These are phyloP conservation scores for Petrocephalus schoutedeni DNA, from an alignment of 2,797 vertebrate species.

Conservation along the genomic window DNA sequence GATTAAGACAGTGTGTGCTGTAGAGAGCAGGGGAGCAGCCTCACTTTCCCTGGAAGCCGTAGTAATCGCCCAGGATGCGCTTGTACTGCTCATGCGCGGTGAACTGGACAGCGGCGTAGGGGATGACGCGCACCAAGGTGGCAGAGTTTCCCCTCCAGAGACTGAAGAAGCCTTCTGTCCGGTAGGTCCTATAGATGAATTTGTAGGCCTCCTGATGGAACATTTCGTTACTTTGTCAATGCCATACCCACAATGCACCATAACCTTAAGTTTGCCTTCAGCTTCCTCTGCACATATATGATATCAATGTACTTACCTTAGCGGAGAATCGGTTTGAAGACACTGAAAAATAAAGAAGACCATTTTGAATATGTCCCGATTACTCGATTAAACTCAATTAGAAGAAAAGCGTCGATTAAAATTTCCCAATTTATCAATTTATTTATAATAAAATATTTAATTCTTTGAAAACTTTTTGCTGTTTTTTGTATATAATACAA, in stretches of 20 bases:
- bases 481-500: no score
- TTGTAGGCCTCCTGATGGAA: constrained; percentile 79
- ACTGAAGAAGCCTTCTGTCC: constrained; percentile 84
- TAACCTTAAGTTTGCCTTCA: background rate
- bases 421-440: no score
- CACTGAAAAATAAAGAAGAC: constrained; percentile 64
- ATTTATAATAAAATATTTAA: no score
- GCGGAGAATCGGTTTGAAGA: constrained; percentile 94
- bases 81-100: constrained; percentile 96
- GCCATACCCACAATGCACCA: background rate
- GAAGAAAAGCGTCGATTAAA: no score
- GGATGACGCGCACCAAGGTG: constrained; percentile 95
- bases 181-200: constrained; percentile 89
- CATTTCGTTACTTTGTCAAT: background rate
- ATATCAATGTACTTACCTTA: constrained; percentile 68
- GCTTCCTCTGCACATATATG: background rate
- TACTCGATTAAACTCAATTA: no score
- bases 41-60: constrained; percentile 87
- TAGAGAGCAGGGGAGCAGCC: constrained; percentile 40
- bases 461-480: no score
- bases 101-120: constrained; percentile 96
- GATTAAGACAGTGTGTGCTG: background rate
- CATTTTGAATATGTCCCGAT: background rate
- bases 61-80: constrained; percentile 76
- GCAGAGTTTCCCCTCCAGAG: constrained; percentile 95